phyloP scores from a whole-genome alignment of 2,113 vertebrate genomes.

The Onychostoma macrolepis region DNA sequence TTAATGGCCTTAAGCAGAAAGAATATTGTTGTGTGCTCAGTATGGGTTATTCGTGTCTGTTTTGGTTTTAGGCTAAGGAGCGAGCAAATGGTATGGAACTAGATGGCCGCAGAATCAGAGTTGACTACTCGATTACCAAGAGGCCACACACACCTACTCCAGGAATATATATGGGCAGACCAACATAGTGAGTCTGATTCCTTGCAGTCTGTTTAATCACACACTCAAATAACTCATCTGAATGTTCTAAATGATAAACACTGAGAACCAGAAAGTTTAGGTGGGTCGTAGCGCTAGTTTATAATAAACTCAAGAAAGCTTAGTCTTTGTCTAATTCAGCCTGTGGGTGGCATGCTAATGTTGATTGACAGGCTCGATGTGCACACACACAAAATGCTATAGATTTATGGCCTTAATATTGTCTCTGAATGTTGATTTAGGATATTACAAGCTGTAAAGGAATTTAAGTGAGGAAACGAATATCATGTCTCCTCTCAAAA shows the following conservation, averaged over 20 bases:
- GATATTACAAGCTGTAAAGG: too few relatives aligned
- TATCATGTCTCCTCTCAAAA: too few relatives aligned
- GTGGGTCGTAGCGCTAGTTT: too few relatives aligned
- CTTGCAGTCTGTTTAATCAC: neutral
- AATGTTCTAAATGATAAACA: neutral
- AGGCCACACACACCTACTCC: conserved; percentile 95
- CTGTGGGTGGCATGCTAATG: too few relatives aligned
- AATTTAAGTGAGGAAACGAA: too few relatives aligned
- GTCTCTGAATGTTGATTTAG: too few relatives aligned
- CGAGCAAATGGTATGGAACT: conserved; percentile 97
- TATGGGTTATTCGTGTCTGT: neutral
- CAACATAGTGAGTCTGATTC: conserved; percentile 87
- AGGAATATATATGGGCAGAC: conserved; percentile 97
- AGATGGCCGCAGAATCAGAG: conserved; percentile 92
- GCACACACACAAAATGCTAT: too few relatives aligned
- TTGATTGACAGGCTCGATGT: too few relatives aligned
- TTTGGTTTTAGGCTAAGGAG: conserved; percentile 86
- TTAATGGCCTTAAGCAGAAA: neutral
- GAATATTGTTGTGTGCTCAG: neutral
- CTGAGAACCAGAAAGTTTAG: too few relatives aligned
- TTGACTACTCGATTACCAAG: conserved; percentile 97
- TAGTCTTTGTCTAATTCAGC: too few relatives aligned
- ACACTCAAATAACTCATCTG: neutral
- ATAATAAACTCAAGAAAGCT: too few relatives aligned
- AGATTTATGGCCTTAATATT: too few relatives aligned